These are phyloP conservation scores for Gallinago solitaria DNA, from an alignment of 2,797 vertebrate species.

Conservation along the genomic window DNA sequence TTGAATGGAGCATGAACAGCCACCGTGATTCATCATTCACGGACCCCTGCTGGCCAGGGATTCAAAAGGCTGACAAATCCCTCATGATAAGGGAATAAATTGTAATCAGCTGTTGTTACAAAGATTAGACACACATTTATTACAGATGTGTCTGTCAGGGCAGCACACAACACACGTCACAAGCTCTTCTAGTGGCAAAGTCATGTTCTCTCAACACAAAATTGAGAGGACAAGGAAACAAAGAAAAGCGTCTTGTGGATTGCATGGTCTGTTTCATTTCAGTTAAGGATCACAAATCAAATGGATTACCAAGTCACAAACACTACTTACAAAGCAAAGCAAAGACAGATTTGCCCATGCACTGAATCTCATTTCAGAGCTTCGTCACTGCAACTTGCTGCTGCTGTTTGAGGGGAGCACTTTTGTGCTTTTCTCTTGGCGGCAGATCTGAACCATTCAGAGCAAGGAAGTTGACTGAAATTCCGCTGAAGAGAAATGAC, in stretches of 20 bases:
- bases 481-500: neutral
- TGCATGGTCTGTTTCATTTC: conserved; percentile 12
- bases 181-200: neutral
- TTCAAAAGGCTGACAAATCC: conserved; percentile 11
- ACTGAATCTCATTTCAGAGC: neutral
- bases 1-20: neutral
- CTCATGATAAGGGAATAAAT: conserved; percentile 13
- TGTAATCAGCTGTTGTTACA: neutral
- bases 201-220: neutral
- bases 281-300: conserved; percentile 23
- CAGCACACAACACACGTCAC: neutral
- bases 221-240: neutral
- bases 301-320: neutral
- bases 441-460: neutral
- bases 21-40: neutral
- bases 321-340: neutral
- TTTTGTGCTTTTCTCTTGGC: neutral
- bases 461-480: neutral
- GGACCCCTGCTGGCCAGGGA: neutral
- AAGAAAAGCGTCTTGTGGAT: neutral
- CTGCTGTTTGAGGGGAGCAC: neutral
- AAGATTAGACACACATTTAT: neutral
- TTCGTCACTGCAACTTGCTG: neutral
- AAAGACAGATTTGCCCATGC: neutral
- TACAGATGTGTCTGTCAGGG: neutral